Conservation (phyloP, 2,888 invertebrate genomes). For the Troilus luridus region DNA sequence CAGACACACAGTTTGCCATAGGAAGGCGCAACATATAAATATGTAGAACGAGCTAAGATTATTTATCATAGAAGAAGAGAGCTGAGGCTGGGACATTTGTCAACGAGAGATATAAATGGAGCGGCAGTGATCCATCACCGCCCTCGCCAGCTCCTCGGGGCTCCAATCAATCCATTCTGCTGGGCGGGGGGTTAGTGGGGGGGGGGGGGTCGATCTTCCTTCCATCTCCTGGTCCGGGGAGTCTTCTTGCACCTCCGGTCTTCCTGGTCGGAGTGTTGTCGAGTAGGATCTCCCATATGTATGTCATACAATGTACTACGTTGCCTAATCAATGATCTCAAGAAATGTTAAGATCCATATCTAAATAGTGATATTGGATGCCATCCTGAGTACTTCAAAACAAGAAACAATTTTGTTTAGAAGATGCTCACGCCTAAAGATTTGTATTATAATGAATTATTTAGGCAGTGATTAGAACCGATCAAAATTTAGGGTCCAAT, state of each 20-base stretch:
- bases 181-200: too few relatives aligned
- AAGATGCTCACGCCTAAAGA: too few relatives aligned
- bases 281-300: not conserved
- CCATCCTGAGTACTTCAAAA: too few relatives aligned
- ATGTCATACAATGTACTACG: too few relatives aligned
- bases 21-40: slow-evolving; percentile 6
- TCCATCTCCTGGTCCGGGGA: not conserved
- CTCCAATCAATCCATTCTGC: slow-evolving; percentile 4
- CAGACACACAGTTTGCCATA: slow-evolving; percentile 8
- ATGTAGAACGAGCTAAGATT: slow-evolving; percentile 31
- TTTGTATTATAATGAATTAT: too few relatives aligned
- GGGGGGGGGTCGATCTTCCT: not conserved
- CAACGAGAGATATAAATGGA: slow-evolving; percentile 24
- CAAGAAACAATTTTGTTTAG: too few relatives aligned
- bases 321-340: too few relatives aligned
- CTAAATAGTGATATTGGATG: too few relatives aligned
- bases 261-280: not conserved
- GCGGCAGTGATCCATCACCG: slow-evolving; percentile 12
- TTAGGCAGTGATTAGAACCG: too few relatives aligned
- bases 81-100: not conserved
- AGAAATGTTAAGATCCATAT: too few relatives aligned
- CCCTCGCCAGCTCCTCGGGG: not conserved
- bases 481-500: too few relatives aligned
- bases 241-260: too few relatives aligned
- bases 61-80: slow-evolving; percentile 38